These are phyloP conservation scores for Ptilodon capucinus DNA, from an alignment of 2,888 invertebrate species.

Conservation along the genomic window DNA sequence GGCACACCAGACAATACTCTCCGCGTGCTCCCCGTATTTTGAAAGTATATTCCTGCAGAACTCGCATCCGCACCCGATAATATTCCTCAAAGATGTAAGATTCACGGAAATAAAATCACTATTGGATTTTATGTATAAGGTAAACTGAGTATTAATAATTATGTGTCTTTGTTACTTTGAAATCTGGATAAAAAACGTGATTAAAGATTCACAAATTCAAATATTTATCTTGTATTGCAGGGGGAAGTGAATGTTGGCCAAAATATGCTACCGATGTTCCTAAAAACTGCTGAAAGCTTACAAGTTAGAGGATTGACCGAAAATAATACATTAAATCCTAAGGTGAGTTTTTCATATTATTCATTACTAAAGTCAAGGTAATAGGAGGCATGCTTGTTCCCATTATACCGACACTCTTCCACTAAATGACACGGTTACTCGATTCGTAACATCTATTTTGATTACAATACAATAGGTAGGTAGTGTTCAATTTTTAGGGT, in stretches of 20 bases:
- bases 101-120: slow-evolving; percentile 94
- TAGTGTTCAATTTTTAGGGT: no score
- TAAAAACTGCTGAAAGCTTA: slow-evolving; percentile 95
- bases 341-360: slow-evolving; percentile 53
- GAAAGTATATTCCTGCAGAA: slow-evolving; percentile 95
- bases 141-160: slow-evolving; percentile 46
- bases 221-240: slow-evolving; percentile 48
- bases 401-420: no score
- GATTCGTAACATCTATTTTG: no score
- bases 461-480: no score
- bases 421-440: no score
- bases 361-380: no score
- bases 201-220: no score
- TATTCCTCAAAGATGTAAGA: slow-evolving; percentile 96
- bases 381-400: no score
- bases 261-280: slow-evolving; percentile 94
- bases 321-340: slow-evolving; percentile 86
- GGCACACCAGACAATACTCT: slow-evolving; percentile 96
- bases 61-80: slow-evolving; percentile 94
- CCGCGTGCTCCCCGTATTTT: slow-evolving; percentile 97
- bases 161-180: no score
- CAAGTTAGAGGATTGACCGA: slow-evolving; percentile 95
- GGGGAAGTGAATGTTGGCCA: slow-evolving; percentile 95
- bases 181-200: no score
- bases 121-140: slow-evolving; percentile 96